These are phyloP conservation scores for Lepidocolaptes lacrymiger DNA, from an alignment of 2,797 vertebrate genomes.

Conservation along the genomic window DNA sequence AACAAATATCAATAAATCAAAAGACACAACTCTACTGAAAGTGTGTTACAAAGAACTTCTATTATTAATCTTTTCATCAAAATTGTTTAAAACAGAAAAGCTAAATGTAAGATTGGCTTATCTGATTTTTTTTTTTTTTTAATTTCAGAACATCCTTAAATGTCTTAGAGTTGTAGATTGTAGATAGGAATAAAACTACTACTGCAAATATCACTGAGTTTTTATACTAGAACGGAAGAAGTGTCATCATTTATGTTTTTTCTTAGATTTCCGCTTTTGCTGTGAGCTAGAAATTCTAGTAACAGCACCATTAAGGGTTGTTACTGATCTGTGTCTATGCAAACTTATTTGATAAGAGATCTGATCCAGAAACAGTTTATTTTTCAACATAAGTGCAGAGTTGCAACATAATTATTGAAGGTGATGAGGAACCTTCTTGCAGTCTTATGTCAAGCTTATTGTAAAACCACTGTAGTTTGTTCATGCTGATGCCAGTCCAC, in stretches of 20 bases:
- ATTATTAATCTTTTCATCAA: neutral
- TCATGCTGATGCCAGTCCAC: neutral
- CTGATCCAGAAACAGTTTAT: neutral
- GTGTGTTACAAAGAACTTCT: neutral
- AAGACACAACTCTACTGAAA: neutral
- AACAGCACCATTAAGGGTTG: neutral
- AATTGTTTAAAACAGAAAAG: neutral
- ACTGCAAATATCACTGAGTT: neutral
- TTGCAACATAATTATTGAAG: neutral
- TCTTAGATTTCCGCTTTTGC: neutral
- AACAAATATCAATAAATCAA: neutral
- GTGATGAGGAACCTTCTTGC: neutral
- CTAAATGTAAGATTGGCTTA: neutral
- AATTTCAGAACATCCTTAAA: neutral
- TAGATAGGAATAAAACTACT: neutral
- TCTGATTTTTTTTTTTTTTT: too few relatives aligned
- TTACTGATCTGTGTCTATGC: neutral
- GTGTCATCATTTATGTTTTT: neutral
- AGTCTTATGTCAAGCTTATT: neutral
- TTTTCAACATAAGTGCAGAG: neutral
- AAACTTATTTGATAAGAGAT: neutral
- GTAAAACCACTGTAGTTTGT: neutral
- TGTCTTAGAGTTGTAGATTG: neutral
- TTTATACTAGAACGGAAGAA: neutral
- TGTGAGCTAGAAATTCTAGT: neutral